Base-by-base conservation (phyloP, 1,140 invertebrate genomes). In the Chrysomallon squamiferum region DNA sequence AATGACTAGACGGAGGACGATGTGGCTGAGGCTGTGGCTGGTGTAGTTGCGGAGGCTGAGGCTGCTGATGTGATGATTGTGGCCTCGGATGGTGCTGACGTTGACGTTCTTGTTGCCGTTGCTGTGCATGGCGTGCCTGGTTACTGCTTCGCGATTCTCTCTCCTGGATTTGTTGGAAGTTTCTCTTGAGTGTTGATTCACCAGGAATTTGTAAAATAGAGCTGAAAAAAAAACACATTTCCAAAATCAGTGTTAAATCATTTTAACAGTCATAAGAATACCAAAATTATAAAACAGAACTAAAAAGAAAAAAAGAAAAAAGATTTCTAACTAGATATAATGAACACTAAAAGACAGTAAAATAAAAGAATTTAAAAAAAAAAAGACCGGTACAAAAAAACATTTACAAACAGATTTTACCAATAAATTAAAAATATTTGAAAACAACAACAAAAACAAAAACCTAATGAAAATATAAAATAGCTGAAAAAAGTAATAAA, bases 131-230 rank as follows among this genome's bases (percentile, higher is more conserved):
- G 9, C 68, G 65, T 43, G 62, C 70, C 59, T 50, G 73, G 70
- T 64, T 76, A 65, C 47, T 75, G 68, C 33, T 77, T 70, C 52
- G 73, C 20, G 58, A 69, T 59, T 81, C 86, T 41, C 76, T 72
- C 68, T 89, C 88, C 85, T 98, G 96, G 68, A 98, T 96, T 84
- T 97, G 94, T 83, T 97, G 95, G 89, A 99, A 99, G 87, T 85
- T 86, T 33, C 81, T 65, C 43, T 82, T 82, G 32, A 86, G 69
- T 30, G 84, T 86, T 6, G 82, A 84, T 52, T 86, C 84, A 5
- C 84, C 83, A 22, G 83, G 84, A 54, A 85, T 85, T 75, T 85
- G 84, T 63, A 85, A 74, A 47, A 85, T 84, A 29, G 84, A 85
- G 73, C 82, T 84, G 72, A 41, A 65, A 66, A 56, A 54, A n/a